phyloP scores from a whole-genome alignment of 92 coral and sea anemone species.

The Phymanthus crucifer region DNA sequence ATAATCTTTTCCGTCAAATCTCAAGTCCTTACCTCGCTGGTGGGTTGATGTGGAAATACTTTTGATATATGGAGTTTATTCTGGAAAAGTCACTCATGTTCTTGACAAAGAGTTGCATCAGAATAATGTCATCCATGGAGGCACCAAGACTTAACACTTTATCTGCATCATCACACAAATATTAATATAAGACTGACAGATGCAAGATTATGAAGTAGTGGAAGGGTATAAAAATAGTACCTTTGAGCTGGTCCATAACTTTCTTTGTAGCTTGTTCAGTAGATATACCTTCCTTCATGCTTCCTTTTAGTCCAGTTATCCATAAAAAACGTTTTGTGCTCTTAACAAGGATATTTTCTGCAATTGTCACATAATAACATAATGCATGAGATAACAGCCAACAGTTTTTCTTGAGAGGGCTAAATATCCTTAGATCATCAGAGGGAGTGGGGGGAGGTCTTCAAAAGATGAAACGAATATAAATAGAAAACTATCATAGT shows the following conservation, averaged over 20 bases:
- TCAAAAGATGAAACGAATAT: too few relatives aligned
- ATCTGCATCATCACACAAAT: conserved; percentile 32
- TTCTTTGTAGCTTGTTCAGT: conserved; percentile 61
- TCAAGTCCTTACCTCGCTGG: conserved; percentile 79
- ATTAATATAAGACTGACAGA: too few relatives aligned
- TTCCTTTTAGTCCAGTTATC: conserved; percentile 61
- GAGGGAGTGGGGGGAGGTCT: too few relatives aligned
- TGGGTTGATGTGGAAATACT: conserved; percentile 65
- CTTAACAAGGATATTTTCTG: conserved; percentile 7
- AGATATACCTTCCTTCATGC: conserved; percentile 30
- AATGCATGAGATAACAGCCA: too few relatives aligned
- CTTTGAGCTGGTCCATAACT: conserved; percentile 57
- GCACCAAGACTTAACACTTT: conserved; percentile 38
- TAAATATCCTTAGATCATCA: not conserved
- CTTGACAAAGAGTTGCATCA: conserved; percentile 68
- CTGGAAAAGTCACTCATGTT: conserved; percentile 70
- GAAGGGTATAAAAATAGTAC: conserved; percentile 27
- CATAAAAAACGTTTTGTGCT: conserved; percentile 50
- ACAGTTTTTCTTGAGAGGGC: too few relatives aligned
- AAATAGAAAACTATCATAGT: too few relatives aligned
- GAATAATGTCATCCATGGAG: conserved; percentile 49
- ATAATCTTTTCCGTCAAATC: too few relatives aligned
- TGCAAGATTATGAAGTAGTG: not conserved
- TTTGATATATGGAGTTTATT: conserved; percentile 68
- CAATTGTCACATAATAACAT: too few relatives aligned